A percentile compares a stretch with the other conserved stretches of the same genome.
These are phyloP conservation scores for Sciurus niger DNA, from an alignment of 2,113 vertebrate species.

Conservation along the genomic window DNA sequence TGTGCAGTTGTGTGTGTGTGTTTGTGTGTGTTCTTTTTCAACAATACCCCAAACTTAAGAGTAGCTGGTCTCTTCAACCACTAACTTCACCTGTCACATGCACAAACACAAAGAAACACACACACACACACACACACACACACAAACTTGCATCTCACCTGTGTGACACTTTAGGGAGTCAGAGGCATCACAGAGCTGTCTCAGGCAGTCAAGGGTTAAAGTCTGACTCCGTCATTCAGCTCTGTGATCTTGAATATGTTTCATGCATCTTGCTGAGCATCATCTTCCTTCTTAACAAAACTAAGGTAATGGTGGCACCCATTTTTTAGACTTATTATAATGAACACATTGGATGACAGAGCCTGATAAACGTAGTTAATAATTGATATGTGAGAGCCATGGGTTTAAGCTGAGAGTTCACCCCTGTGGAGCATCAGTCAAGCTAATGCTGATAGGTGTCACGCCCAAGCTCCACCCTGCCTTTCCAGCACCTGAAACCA, in stretches of 20 bases:
- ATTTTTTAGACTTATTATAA: not conserved
- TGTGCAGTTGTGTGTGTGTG: not conserved
- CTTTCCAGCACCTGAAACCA: not conserved
- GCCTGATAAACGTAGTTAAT: not conserved
- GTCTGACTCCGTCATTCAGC: not conserved
- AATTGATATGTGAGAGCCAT: not conserved
- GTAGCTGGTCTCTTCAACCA: not conserved
- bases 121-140: too few species aligned
- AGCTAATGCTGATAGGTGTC: rapidly evolving
- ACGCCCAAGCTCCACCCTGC: rapidly evolving
- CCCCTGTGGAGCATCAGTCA: not conserved
- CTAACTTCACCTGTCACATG: not conserved
- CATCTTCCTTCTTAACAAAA: constrained; percentile 21
- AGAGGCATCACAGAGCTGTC: not conserved
- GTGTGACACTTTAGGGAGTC: not conserved
- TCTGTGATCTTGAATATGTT: not conserved
- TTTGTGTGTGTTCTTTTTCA: not conserved
- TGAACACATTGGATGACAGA: not conserved
- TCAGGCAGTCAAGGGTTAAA: not conserved
- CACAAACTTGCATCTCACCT: not conserved
- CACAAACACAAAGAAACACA: too few species aligned
- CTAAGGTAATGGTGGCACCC: rapidly evolving
- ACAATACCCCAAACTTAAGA: not conserved
- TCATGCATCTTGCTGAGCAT: rapidly evolving
- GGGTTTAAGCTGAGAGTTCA: not conserved